Conservation (phyloP, 2,888 invertebrate species). For the Hyalella azteca region DNA sequence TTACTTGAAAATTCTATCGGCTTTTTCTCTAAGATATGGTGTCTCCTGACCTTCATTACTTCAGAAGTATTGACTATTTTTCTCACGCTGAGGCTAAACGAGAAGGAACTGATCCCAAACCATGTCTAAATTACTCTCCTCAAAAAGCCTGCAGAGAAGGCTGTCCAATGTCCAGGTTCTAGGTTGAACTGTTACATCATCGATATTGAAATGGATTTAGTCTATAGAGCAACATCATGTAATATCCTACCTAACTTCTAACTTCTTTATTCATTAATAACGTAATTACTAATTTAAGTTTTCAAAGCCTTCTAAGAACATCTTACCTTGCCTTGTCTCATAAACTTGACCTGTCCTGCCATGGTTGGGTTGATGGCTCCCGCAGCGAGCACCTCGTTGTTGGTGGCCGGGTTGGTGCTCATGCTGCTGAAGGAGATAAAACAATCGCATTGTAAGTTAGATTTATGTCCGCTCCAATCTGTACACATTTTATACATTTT, state of each 20-base stretch:
- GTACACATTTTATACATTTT: no score
- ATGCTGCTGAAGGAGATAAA: slow-evolving; percentile 82
- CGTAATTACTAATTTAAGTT: neutral
- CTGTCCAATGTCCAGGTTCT: neutral
- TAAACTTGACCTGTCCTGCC: slow-evolving; percentile 44
- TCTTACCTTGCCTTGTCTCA: slow-evolving; percentile 53
- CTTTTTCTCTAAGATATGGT: no score
- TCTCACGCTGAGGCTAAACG: no score
- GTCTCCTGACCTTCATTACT: no score
- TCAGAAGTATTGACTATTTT: no score
- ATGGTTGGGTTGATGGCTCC: neutral
- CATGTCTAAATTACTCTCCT: neutral
- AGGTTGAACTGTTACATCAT: neutral
- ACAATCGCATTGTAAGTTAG: no score
- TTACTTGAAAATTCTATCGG: no score
- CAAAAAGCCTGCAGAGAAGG: neutral
- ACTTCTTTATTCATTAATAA: neutral
- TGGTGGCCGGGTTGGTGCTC: slow-evolving; percentile 80
- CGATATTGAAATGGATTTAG: neutral
- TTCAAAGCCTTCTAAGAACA: neutral
- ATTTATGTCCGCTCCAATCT: no score
- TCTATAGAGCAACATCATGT: neutral
- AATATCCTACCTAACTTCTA: neutral
- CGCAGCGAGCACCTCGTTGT: slow-evolving; percentile 62
- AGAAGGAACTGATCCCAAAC: no score